Base-by-base conservation (phyloP, 2,888 invertebrate genomes). In the Chrysotoxum bicinctum region DNA sequence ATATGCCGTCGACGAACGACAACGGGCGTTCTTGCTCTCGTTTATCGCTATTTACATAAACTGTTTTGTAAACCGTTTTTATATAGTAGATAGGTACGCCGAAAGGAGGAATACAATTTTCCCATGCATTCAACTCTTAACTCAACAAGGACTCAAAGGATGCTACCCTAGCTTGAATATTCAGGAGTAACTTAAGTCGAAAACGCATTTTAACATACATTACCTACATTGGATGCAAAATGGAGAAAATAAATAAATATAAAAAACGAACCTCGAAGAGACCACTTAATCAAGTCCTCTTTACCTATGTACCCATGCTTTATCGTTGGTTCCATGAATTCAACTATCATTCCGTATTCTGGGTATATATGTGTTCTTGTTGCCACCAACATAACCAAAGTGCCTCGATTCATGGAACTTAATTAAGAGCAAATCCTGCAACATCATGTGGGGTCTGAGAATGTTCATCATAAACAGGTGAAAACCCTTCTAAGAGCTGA, bases 31-130 rank as follows among this genome's bases (percentile, higher is more conserved):
- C 69, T 48, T 66, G 58, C 66, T 75, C 79, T 45, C 79, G 75
- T 84, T 84, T 84, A 79, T 75, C 72, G 64, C 69, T 79, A 84
- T 84, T 84, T 84, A 79, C 84, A 84, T 84, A 79, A 83, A 84
- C 70, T 75, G 79, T 75, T 79, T 73, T 75, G 56, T 70, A 56
- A 66, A 56, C 30, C 35, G 45, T 69, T 75, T 54, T 70, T 48
- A 26, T 26, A 50, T n/a, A 21, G 3, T 19, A 43, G 14, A 37
- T 3, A 2, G 54, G 16, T 37, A 21, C 26, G 37, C 62, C 26
- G 8, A 64, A 21, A 40, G 37, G 26, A 37, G 73, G 45, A 48
- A 48, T 19, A 62, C 30, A 43, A 60, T 66, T 58, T 60, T 45
- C 5, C 30, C 60, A 60, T 52, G 48, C 66, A 50, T 43, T 54